Evolutionary conservation across 1,140 invertebrate genomes (phyloP).

Genomic region (Bilobella aurantiaca): DNA sequence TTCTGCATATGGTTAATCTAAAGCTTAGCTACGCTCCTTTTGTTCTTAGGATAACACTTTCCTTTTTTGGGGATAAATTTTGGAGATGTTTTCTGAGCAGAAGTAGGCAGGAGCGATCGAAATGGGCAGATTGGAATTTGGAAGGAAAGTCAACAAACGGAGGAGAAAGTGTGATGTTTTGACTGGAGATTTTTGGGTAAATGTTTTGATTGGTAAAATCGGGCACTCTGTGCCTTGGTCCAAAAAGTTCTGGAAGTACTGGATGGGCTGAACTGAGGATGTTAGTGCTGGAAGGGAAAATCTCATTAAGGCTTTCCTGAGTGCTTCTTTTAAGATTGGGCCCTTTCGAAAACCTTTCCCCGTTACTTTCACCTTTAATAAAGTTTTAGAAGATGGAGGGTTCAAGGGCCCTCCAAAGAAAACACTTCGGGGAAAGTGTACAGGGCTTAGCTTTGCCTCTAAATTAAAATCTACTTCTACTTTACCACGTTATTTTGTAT

Average conservation of each 20-base stretch:
- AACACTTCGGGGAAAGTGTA: not conserved
- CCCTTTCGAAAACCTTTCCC: not conserved
- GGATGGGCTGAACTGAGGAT: too few species aligned
- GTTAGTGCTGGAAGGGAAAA: constrained; percentile 30
- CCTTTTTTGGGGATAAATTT: not conserved
- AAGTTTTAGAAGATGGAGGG: not conserved
- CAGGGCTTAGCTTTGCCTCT: too few species aligned
- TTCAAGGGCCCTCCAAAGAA: not conserved
- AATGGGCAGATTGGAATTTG: not conserved
- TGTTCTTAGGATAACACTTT: too few species aligned
- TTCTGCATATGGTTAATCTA: constrained; percentile 2
- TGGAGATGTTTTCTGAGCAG: not conserved
- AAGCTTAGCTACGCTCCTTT: too few species aligned
- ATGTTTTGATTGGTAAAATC: constrained; percentile 36
- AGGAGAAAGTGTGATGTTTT: constrained; percentile 8
- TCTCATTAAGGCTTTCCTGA: constrained; percentile 29
- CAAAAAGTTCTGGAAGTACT: too few species aligned
- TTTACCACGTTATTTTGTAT: too few species aligned
- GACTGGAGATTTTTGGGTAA: constrained; percentile 32
- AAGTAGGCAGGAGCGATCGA: not conserved
- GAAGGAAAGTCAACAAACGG: constrained; percentile 1
- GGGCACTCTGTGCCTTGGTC: too few species aligned
- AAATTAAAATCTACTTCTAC: too few species aligned
- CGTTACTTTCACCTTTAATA: not conserved
- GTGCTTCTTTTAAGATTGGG: not conserved